phyloP scores from a whole-genome alignment of 1,140 invertebrate genomes.

The Cheumatopsyche charites region DNA sequence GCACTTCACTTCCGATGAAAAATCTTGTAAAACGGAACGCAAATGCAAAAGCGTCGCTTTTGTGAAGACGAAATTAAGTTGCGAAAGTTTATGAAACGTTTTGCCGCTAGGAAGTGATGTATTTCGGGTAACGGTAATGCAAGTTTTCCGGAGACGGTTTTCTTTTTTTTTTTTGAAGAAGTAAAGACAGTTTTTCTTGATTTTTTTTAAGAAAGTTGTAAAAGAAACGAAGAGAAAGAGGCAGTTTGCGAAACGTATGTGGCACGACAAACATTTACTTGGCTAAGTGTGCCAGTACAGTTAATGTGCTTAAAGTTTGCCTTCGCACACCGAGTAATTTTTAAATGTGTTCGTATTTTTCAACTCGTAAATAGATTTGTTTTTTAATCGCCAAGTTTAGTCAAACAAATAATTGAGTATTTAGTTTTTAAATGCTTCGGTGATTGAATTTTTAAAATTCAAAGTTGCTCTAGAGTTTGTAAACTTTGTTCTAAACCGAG shows the following conservation, averaged over 20 bases:
- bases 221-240: not conserved
- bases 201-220: not conserved
- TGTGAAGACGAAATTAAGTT: not conserved
- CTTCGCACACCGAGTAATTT: not conserved
- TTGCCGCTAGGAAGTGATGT: not conserved
- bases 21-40: not conserved
- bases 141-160: not conserved
- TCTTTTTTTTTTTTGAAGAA: too few relatives aligned
- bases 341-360: too few relatives aligned
- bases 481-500: too few relatives aligned
- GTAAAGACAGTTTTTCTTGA: too few relatives aligned
- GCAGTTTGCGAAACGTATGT: not conserved
- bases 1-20: not conserved
- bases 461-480: too few relatives aligned
- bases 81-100: constrained; percentile 1
- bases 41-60: not conserved
- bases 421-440: too few relatives aligned
- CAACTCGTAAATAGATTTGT: too few relatives aligned
- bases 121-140: not conserved
- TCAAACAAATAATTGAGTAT: too few relatives aligned
- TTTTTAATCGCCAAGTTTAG: too few relatives aligned
- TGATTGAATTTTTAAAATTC: too few relatives aligned
- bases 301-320: constrained; percentile 9
- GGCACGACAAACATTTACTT: too few relatives aligned
- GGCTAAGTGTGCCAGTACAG: not conserved